A percentile compares a stretch with the other conserved stretches of the same genome.
These are phyloP conservation scores for Epicampocera succincta DNA, from an alignment of 2,888 invertebrate genomes.

Conservation along the genomic window DNA sequence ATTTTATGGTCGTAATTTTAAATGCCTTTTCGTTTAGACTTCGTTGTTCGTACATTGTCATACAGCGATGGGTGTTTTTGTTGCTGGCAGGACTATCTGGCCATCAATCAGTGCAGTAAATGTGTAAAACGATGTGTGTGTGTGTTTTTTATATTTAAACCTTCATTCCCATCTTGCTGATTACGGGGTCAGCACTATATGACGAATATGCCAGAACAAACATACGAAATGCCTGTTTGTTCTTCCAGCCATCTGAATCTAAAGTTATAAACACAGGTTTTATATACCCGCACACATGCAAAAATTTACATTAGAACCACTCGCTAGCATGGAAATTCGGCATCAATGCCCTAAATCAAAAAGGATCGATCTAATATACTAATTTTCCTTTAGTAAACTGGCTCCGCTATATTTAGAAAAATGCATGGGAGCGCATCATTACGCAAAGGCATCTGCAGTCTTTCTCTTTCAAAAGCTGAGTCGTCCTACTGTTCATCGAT, in stretches of 20 bases:
- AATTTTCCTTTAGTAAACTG: too few species aligned
- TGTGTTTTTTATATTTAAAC: slow-evolving; percentile 41
- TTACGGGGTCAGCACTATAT: slow-evolving; percentile 64
- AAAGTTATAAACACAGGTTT: background rate
- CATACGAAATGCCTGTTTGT: slow-evolving; percentile 32
- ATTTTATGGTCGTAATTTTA: too few species aligned
- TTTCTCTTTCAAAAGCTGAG: too few species aligned
- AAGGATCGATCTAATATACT: too few species aligned
- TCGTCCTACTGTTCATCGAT: background rate
- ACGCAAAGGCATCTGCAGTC: too few species aligned
- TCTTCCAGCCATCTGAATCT: slow-evolving; percentile 8
- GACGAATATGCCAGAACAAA: slow-evolving; percentile 58
- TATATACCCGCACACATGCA: background rate
- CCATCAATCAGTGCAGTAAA: slow-evolving; percentile 41
- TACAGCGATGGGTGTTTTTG: slow-evolving; percentile 15
- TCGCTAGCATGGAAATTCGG: too few species aligned
- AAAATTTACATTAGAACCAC: background rate
- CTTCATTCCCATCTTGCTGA: slow-evolving; percentile 60
- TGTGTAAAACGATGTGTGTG: slow-evolving; percentile 12
- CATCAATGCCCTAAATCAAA: too few species aligned
- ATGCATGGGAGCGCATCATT: too few species aligned
- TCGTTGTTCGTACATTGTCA: background rate
- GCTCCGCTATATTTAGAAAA: too few species aligned
- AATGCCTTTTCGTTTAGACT: slow-evolving; percentile 4
- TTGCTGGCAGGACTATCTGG: slow-evolving; percentile 44